Percentiles rank a stretch among this genome's conserved stretches.
Evolutionary conservation across 2,113 vertebrate genomes (phyloP).

Genomic region (Struthio camelus): DNA sequence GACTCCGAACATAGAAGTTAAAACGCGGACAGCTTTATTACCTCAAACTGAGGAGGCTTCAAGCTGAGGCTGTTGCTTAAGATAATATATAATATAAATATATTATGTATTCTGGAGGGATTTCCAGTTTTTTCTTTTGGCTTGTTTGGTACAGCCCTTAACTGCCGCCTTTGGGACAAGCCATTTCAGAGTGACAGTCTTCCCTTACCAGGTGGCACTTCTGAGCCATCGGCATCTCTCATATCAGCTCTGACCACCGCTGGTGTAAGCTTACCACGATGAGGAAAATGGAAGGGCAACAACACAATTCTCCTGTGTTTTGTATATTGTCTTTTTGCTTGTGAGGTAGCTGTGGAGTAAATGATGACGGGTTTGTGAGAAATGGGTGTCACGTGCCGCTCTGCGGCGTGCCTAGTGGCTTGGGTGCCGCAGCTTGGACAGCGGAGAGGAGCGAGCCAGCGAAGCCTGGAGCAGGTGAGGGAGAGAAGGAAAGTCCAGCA

Average conservation of each 20-base stretch:
- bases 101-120: not conserved
- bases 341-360: not conserved
- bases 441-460: conserved; percentile 13
- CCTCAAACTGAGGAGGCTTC: not conserved
- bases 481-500: not conserved
- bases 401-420: not conserved
- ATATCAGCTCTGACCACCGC: conserved; percentile 29
- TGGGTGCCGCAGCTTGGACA: conserved; percentile 28
- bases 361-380: conserved; percentile 27
- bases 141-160: not conserved
- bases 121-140: not conserved
- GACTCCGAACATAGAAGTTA: not conserved
- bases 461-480: conserved; percentile 39
- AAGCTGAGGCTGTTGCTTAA: not conserved
- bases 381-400: not conserved
- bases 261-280: not conserved
- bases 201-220: conserved; percentile 8
- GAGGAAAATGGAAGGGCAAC: not conserved
- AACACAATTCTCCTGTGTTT: not conserved
- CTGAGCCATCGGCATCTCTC: not conserved
- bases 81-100: not conserved
- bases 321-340: not conserved
- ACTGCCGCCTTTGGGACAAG: not conserved
- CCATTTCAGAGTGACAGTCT: conserved; percentile 34
- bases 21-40: not conserved